Percentiles rank a stretch among this genome's conserved stretches.
phyloP scores from a whole-genome alignment of 2,888 invertebrate species.

The Cosmia pyralina region DNA sequence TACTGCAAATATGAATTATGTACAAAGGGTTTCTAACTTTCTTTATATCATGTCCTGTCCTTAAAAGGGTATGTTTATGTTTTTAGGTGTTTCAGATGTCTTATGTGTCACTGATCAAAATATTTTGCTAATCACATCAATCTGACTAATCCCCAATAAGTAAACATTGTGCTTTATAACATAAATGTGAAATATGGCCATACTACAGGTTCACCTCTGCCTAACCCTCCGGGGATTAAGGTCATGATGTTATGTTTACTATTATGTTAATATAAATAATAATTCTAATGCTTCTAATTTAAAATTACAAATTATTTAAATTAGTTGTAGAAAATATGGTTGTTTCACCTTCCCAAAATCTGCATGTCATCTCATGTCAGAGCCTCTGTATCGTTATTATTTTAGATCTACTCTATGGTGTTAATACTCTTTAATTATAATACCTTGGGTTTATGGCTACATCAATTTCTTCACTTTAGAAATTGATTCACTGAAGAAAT shows the following conservation, averaged over 20 bases:
- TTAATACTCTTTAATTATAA: too few relatives aligned
- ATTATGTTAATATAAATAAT: background rate
- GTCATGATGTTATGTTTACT: background rate
- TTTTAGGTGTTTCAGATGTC: slow-evolving; percentile 7
- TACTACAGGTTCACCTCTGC: background rate
- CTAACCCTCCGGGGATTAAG: background rate
- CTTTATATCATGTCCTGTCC: background rate
- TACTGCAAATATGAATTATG: background rate
- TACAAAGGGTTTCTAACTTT: slow-evolving; percentile 24
- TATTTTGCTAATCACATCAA: background rate
- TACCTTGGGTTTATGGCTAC: background rate
- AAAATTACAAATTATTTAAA: background rate
- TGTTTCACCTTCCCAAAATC: slow-evolving; percentile 12
- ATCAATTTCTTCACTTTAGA: background rate
- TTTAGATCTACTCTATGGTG: background rate
- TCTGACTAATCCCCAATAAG: background rate
- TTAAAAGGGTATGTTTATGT: slow-evolving; percentile 37
- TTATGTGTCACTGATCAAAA: slow-evolving; percentile 13
- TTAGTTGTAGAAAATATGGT: background rate
- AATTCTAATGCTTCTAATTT: background rate
- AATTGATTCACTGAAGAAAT: background rate
- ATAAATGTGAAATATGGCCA: background rate
- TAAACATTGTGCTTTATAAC: background rate
- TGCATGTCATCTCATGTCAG: slow-evolving; percentile 43
- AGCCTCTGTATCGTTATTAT: background rate